Conservation (phyloP, 2,888 invertebrate genomes). For the Merodon equestris region DNA sequence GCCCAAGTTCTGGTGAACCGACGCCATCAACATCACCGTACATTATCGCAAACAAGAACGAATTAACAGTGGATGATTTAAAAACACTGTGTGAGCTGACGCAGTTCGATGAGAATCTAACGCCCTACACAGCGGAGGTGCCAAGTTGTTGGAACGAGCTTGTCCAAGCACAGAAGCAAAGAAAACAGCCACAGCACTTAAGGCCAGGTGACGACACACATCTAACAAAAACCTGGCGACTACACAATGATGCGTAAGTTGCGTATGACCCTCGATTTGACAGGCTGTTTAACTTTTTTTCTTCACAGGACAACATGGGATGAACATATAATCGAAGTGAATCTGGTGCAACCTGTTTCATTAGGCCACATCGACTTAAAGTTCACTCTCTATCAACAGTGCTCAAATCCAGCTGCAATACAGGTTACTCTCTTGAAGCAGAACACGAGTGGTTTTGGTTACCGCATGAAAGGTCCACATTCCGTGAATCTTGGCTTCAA, state of each 20-base stretch:
- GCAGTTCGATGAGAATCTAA: constrained; percentile 83
- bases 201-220: constrained; percentile 83
- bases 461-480: constrained; percentile 79
- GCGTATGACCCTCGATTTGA: constrained; percentile 2
- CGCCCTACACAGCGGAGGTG: constrained; percentile 90
- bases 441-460: constrained; percentile 84
- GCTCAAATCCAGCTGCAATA: constrained; percentile 88
- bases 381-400: constrained; percentile 89
- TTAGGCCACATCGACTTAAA: constrained; percentile 95
- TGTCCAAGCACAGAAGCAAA: constrained; percentile 93
- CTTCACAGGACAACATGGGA: constrained; percentile 89
- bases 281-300: constrained; percentile 14
- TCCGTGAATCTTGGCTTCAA: constrained; percentile 78
- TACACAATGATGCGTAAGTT: constrained; percentile 88
- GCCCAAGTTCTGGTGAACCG: constrained; percentile 56
- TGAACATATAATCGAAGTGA: constrained; percentile 94
- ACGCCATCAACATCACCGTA: constrained; percentile 73
- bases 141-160: constrained; percentile 96
- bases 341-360: constrained; percentile 87
- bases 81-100: constrained; percentile 86
- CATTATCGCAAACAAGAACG: constrained; percentile 82
- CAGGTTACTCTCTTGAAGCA: constrained; percentile 86
- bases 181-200: constrained; percentile 91
- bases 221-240: constrained; percentile 91
- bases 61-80: constrained; percentile 82